Evolutionary conservation across 2,113 vertebrate genomes (phyloP).

Genomic region (Lucifuga dentata): DNA sequence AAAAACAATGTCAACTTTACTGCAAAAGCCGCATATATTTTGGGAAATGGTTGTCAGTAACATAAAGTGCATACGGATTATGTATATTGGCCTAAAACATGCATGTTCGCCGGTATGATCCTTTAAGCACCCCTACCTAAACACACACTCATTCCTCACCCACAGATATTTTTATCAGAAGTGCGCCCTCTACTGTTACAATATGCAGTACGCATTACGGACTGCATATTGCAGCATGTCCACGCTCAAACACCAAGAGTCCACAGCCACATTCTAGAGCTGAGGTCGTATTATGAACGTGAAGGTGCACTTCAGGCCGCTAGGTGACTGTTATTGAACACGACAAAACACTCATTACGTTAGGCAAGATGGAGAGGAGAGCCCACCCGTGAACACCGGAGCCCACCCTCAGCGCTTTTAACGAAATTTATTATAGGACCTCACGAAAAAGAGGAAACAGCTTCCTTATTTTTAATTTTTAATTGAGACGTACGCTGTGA

Average conservation of each 20-base stretch:
- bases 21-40: no score
- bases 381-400: constrained; percentile 13
- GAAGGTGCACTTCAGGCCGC: constrained; percentile 73
- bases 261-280: constrained; percentile 65
- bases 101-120: no score
- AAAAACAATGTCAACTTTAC: no score
- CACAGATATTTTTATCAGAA: constrained; percentile 20
- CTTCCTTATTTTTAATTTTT: no score
- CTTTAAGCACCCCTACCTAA: not conserved
- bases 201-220: constrained; percentile 59
- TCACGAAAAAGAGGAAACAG: no score
- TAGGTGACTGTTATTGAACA: constrained; percentile 70
- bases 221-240: constrained; percentile 49
- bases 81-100: no score
- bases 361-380: constrained; percentile 46
- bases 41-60: no score
- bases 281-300: constrained; percentile 74
- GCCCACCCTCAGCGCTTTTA: constrained; percentile 1
- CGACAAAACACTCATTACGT: constrained; percentile 54
- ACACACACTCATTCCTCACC: not conserved
- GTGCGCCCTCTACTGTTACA: constrained; percentile 38
- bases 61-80: no score
- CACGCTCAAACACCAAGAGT: constrained; percentile 48
- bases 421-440: no score
- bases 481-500: no score